Conservation (phyloP, 2,113 vertebrate genomes). For the Rhagologus leucostigma region DNA sequence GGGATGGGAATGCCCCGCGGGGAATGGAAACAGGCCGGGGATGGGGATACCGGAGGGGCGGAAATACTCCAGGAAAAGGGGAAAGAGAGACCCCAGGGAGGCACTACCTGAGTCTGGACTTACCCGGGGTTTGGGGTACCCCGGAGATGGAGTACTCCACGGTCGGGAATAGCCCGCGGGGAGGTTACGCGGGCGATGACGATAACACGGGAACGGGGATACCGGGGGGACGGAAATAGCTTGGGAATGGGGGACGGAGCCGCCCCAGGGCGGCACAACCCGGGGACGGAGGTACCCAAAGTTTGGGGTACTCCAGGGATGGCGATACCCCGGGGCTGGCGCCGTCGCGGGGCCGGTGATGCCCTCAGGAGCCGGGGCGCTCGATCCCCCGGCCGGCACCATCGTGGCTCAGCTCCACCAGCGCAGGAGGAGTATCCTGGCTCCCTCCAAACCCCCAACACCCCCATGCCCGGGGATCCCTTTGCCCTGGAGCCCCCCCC, state of each 20-base stretch:
- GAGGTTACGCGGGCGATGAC: background rate
- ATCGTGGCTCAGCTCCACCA: background rate
- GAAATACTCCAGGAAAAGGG: background rate
- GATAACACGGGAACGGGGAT: background rate
- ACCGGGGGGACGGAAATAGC: background rate
- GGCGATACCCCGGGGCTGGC: background rate
- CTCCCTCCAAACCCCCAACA: background rate
- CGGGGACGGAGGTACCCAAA: background rate
- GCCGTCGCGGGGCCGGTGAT: background rate
- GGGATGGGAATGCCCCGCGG: background rate
- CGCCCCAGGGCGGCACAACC: background rate
- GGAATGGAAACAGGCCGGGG: background rate
- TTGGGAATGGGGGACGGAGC: background rate
- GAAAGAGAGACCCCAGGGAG: background rate
- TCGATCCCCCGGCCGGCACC: background rate
- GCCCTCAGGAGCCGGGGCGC: background rate
- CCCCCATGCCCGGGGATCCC: background rate
- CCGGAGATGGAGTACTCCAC: background rate
- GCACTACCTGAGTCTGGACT: background rate
- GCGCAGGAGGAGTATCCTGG: background rate
- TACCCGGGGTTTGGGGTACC: background rate
- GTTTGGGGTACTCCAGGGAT: background rate
- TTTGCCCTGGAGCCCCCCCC: background rate
- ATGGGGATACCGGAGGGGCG: background rate
- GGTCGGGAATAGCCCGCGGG: background rate